phyloP scores from a whole-genome alignment of 2,888 invertebrate genomes.

The Zhuqinia jingwanae region DNA sequence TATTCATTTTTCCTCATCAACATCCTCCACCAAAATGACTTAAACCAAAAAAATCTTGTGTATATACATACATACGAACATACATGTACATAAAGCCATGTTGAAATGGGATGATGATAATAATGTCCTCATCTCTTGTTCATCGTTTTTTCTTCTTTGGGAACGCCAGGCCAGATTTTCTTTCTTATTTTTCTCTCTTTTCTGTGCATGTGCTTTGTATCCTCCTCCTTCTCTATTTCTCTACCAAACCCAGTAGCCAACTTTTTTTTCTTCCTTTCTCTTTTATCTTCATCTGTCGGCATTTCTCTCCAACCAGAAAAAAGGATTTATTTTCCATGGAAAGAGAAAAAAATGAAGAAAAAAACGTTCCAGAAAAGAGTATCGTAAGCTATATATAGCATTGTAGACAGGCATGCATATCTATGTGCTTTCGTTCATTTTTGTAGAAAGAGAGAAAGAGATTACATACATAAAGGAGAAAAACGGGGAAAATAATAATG shows the following conservation, averaged over 20 bases:
- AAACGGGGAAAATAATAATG: constrained; percentile 1
- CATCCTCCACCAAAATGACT: neutral
- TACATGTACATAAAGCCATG: neutral
- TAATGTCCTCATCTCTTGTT: neutral
- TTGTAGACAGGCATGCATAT: no score
- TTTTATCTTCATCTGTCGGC: neutral
- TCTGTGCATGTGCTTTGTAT: neutral
- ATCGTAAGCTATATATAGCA: no score
- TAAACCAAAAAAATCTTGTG: no score
- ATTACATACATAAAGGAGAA: neutral
- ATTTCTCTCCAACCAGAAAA: neutral
- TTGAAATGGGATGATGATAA: neutral
- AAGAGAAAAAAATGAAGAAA: constrained; percentile 26
- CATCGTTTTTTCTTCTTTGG: no score
- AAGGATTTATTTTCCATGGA: neutral
- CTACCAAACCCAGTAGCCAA: neutral
- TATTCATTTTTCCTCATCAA: constrained; percentile 5
- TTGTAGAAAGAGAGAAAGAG: neutral
- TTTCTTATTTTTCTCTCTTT: constrained; percentile 1
- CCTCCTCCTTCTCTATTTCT: neutral
- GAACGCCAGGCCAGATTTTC: neutral
- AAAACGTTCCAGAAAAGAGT: no score
- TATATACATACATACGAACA: no score
- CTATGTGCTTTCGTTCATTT: constrained; percentile 5
- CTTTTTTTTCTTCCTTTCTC: constrained; percentile 5